Evolutionary conservation across 2,797 vertebrate genomes (phyloP), one percentile per base, ranked within the genome.

Genomic region (Vultur gryphus): DNA sequence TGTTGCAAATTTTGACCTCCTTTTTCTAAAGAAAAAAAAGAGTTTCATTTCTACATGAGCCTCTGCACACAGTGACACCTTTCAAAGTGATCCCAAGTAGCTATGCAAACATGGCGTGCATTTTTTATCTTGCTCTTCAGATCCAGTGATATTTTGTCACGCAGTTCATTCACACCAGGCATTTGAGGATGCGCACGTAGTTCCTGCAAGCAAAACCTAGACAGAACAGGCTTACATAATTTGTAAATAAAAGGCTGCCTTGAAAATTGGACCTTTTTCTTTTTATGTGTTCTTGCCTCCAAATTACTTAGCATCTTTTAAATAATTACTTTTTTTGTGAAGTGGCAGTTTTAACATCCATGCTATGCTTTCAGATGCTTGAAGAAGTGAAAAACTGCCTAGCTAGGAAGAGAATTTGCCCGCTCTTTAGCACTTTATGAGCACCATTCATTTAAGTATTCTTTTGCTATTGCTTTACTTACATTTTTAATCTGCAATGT

Each of bases 401-500:
- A 65, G 76, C 69, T 75, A 43, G 12, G 44, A 84, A 64, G 55
- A 93, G 61, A 92, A 54, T 64, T 79, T 77, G 55, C 73, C 44
- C 94, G 37, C 39, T 96, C 26, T 96, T 66, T 49, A 49, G 41
- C 87, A 39, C 54, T 96, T 97, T 93, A 57, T 75, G 64, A 82
- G 62, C 52, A 75, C 26, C 11, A 54, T 81, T 92, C 25, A 57
- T 95, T 95, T 93, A 69, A 95, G 31, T 49, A 52, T 95, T 89
- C 37, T 76, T 93, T 96, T 82, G 35, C 64, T 94, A 43, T 79
- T 75, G 54, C 90, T 92, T 96, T 96, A 82, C 70, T 95, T 96
- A 92, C 52, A 71, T 84, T 94, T 97, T 97, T 96, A 94, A 61
- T 96, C 84, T 93, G 37, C 58, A 75, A 33, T 84, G 41, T 96